Evolutionary conservation across 2,888 invertebrate species (phyloP).

Genomic region (Marasmarcha lunaedactyla): DNA sequence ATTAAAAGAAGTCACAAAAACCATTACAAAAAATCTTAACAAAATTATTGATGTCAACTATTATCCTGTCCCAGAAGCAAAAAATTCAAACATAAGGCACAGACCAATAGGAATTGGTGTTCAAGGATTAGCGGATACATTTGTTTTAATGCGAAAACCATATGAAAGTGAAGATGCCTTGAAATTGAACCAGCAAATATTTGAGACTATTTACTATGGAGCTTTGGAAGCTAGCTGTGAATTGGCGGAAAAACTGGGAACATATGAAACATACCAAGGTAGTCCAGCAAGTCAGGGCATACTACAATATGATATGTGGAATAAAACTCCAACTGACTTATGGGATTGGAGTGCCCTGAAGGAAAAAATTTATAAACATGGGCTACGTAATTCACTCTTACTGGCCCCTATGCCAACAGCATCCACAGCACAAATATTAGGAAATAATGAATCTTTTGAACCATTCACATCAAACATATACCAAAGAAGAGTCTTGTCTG

Average conservation of each 20-base stretch:
- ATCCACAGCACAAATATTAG: conserved; percentile 98
- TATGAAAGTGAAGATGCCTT: conserved; percentile 92
- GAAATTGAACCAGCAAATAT: conserved; percentile 92
- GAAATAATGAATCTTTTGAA: conserved; percentile 98
- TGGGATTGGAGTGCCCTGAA: conserved; percentile 93
- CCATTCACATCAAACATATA: conserved; percentile 99
- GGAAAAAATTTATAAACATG: conserved; percentile 86
- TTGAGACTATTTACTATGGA: conserved; percentile 98
- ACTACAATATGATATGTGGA: conserved; percentile 98
- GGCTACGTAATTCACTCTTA: conserved; percentile 92
- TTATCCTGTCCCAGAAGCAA: conserved; percentile 93
- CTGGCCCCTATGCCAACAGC: conserved; percentile 99
- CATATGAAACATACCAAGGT: conserved; percentile 93
- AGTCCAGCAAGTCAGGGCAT: conserved; percentile 95
- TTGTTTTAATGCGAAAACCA: conserved; percentile 91
- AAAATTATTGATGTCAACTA: conserved; percentile 97
- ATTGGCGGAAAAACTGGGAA: conserved; percentile 84
- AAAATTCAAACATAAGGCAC: conserved; percentile 87
- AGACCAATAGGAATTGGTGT: conserved; percentile 93
- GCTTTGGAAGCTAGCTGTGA: conserved; percentile 97
- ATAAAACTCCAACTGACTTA: conserved; percentile 84
- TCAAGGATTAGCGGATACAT: conserved; percentile 97
- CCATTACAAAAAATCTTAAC: conserved; percentile 91
- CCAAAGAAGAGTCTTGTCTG: conserved; percentile 91
- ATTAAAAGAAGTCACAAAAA: conserved; percentile 88